These are phyloP conservation scores for Harpalus rufipes DNA, from an alignment of 2,888 invertebrate genomes.

Conservation along the genomic window DNA sequence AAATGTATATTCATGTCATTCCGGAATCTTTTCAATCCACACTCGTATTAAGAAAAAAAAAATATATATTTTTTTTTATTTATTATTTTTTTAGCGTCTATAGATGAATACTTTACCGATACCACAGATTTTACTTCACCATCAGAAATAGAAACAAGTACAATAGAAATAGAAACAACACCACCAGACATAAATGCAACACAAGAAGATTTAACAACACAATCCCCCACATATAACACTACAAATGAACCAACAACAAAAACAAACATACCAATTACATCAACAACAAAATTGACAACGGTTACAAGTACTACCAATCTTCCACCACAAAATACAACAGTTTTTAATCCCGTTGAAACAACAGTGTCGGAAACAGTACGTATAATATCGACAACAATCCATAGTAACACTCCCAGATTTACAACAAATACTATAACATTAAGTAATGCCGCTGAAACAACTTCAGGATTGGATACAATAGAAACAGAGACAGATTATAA, in stretches of 20 bases:
- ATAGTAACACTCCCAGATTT: neutral
- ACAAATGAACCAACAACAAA: conserved; percentile 73
- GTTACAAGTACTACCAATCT: neutral
- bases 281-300: neutral
- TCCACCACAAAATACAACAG: neutral
- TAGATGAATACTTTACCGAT: conserved; percentile 11
- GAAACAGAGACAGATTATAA: conserved; percentile 57
- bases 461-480: conserved; percentile 67
- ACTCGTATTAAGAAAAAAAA: no score
- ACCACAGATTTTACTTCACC: neutral
- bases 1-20: no score
- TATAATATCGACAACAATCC: neutral
- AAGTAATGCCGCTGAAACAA: conserved; percentile 16
- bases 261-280: conserved; percentile 20
- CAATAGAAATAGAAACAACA: neutral
- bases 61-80: no score
- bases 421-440: conserved; percentile 57
- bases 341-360: neutral
- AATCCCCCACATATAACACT: conserved; percentile 68
- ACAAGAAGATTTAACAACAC: neutral
- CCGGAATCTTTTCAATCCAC: no score
- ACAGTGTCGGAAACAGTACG: neutral
- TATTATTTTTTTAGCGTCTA: neutral
- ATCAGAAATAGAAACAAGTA: neutral
- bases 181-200: no score